Conservation (phyloP, 2,797 vertebrate genomes). For the Mastacembelus armatus region DNA sequence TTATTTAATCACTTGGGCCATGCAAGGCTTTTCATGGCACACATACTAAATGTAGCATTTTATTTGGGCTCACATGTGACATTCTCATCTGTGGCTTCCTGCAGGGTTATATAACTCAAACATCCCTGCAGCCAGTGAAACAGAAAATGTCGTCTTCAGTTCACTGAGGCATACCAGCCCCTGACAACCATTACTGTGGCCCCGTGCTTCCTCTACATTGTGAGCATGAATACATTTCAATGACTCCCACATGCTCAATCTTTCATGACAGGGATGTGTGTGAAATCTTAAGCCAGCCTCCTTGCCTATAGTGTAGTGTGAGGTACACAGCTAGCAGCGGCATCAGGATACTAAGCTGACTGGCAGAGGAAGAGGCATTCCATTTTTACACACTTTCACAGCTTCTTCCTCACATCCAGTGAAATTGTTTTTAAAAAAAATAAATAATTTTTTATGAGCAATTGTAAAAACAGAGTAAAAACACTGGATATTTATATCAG, state of each 20-base stretch:
- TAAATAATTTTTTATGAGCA: conserved; percentile 8
- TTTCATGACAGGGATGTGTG: conserved; percentile 78
- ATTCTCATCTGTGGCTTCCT: conserved; percentile 79
- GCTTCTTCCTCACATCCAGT: conserved; percentile 33
- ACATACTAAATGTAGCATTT: conserved; percentile 73
- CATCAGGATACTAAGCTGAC: conserved; percentile 54
- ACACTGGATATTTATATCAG: too few species aligned
- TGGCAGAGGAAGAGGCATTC: conserved; percentile 52
- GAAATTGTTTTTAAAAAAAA: conserved; percentile 32
- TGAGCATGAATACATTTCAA: conserved; percentile 82
- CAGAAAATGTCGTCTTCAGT: conserved; percentile 84
- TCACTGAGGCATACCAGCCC: conserved; percentile 82
- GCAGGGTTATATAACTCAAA: conserved; percentile 81
- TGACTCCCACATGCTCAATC: conserved; percentile 81
- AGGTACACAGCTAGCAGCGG: conserved; percentile 48
- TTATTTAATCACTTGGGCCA: conserved; percentile 43
- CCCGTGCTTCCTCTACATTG: conserved; percentile 76
- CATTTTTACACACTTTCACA: conserved; percentile 39
- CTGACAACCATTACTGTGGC: conserved; percentile 81
- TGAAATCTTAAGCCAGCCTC: conserved; percentile 71
- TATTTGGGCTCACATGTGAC: conserved; percentile 75
- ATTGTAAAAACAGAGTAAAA: conserved; percentile 30
- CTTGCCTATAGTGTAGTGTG: conserved; percentile 51
- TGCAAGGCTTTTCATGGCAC: conserved; percentile 44
- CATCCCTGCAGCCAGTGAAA: conserved; percentile 81